Conservation (phyloP, 2,888 invertebrate species). For the Masnerella sp. region DNA sequence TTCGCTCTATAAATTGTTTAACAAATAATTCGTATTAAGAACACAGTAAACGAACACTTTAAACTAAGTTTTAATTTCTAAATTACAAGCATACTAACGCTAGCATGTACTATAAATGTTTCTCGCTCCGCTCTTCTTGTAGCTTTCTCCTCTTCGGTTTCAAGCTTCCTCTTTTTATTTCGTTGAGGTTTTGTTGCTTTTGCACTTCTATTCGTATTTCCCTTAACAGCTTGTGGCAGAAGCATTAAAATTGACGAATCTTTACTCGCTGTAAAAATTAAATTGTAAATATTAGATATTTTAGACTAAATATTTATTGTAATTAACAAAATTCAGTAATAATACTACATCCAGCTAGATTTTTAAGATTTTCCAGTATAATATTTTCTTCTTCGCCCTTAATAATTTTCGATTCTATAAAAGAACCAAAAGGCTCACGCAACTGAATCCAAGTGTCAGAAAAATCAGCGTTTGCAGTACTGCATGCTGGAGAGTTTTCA, state of each 20-base stretch:
- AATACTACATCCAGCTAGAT: not conserved
- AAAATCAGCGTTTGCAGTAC: conserved; percentile 1
- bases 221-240: conserved; percentile 1
- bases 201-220: not conserved
- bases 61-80: not conserved
- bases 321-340: not conserved
- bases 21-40: not conserved
- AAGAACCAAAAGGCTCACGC: not conserved
- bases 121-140: conserved; percentile 4
- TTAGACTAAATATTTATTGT: not conserved
- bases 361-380: not conserved
- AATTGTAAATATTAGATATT: too few relatives aligned
- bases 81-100: conserved; percentile 6
- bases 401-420: not conserved
- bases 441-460: not conserved
- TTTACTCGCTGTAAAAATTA: conserved; percentile 1
- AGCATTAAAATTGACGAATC: conserved; percentile 1
- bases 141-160: conserved; percentile 6
- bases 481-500: not conserved
- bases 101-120: conserved; percentile 20
- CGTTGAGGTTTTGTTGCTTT: not conserved
- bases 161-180: conserved; percentile 2
- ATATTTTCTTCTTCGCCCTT: conserved; percentile 6
- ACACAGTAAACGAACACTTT: too few relatives aligned
- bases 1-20: not conserved